A percentile compares a stretch with the other conserved stretches of the same genome.
Evolutionary conservation across 2,113 vertebrate genomes (phyloP).

Genomic region (Cyanoderma ruficeps): DNA sequence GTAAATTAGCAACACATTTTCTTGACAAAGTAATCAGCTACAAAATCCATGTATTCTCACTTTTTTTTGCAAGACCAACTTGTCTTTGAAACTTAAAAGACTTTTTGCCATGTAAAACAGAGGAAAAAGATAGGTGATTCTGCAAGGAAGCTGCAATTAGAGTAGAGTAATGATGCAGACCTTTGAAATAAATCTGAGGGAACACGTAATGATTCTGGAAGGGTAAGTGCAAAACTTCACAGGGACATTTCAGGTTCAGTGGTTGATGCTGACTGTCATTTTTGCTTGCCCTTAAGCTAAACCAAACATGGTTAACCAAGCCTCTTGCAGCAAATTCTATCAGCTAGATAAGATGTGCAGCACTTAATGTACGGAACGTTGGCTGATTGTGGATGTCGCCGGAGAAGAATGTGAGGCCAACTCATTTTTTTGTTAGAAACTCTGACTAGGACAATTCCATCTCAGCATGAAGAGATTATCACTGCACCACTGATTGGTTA

Average conservation of each 20-base stretch:
- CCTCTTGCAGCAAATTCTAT: neutral
- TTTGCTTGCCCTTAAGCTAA: slow-evolving; percentile 22
- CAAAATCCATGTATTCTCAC: neutral
- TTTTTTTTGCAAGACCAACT: neutral
- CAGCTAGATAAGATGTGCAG: slow-evolving; percentile 47
- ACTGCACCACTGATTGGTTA: neutral
- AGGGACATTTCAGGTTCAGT: neutral
- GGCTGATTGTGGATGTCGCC: slow-evolving; percentile 16
- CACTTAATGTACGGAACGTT: neutral
- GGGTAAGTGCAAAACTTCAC: neutral
- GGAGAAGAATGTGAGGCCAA: slow-evolving; percentile 4
- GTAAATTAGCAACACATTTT: neutral
- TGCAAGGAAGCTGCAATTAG: neutral
- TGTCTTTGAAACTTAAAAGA: neutral
- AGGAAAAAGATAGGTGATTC: neutral
- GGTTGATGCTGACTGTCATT: neutral
- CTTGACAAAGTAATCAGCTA: neutral
- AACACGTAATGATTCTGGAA: neutral
- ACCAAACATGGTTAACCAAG: slow-evolving; percentile 7
- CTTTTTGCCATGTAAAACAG: neutral
- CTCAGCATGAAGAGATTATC: neutral
- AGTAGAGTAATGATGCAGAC: neutral
- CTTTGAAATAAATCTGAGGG: neutral
- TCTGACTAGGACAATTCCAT: neutral
- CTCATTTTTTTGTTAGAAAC: slow-evolving; percentile 3